Conservation (phyloP, 2,113 vertebrate species). For the Numida meleagris region DNA sequence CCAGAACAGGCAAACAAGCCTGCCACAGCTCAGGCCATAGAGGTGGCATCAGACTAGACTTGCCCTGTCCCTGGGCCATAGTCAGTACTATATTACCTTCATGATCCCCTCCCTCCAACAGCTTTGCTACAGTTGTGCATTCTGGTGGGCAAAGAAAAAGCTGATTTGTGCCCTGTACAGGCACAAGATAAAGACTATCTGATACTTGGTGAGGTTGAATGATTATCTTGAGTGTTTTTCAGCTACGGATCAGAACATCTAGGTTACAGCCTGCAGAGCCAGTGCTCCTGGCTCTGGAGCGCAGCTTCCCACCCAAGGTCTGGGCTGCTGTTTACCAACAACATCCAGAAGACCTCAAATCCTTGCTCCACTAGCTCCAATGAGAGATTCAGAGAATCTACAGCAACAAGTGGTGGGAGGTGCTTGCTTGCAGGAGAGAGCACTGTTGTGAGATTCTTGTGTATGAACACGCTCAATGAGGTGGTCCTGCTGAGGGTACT, state of each 20-base stretch:
- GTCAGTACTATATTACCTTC: neutral
- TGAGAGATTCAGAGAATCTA: neutral
- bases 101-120: neutral
- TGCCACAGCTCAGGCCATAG: neutral
- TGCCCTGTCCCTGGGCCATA: neutral
- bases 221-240: neutral
- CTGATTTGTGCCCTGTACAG: neutral
- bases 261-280: neutral
- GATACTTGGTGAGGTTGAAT: neutral
- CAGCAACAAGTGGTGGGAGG: neutral
- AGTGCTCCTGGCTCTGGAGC: neutral
- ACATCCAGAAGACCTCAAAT: neutral
- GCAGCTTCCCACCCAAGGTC: neutral
- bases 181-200: neutral
- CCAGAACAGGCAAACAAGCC: neutral
- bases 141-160: neutral
- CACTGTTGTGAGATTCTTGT: neutral
- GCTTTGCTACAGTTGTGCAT: neutral
- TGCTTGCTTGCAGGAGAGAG: neutral
- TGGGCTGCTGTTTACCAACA: neutral
- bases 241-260: too few relatives aligned
- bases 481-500: neutral
- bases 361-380: neutral
- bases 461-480: neutral
- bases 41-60: neutral